phyloP scores from a whole-genome alignment of 2,888 invertebrate species.

The Parnassius smintheus region DNA sequence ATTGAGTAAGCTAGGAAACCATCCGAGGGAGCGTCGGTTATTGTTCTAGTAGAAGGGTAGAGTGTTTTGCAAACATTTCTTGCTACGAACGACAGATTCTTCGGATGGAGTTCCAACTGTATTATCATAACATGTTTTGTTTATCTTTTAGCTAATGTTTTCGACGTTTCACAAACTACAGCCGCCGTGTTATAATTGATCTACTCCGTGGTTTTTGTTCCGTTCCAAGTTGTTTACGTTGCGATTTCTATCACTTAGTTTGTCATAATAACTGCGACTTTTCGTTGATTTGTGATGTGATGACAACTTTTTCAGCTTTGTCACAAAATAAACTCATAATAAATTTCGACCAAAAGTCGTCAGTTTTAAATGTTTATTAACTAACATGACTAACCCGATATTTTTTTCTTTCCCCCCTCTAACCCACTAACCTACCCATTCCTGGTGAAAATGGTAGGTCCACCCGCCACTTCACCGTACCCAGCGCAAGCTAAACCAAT shows the following conservation, averaged over 20 bases:
- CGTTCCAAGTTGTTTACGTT: conserved; percentile 37
- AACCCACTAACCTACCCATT: conserved; percentile 74
- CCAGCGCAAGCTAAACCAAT: conserved; percentile 80
- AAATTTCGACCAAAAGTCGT: conserved; percentile 35
- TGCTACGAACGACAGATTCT: conserved; percentile 64
- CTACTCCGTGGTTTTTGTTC: conserved; percentile 40
- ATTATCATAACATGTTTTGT: conserved; percentile 79
- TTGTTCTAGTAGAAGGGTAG: conserved; percentile 66
- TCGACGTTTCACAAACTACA: conserved; percentile 58
- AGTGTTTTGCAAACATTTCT: conserved; percentile 77
- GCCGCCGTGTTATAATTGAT: conserved; percentile 49
- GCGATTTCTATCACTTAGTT: conserved; percentile 30
- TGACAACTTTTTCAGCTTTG: no score
- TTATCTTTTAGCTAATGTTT: conserved; percentile 71
- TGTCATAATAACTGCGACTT: conserved; percentile 20
- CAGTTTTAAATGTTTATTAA: conserved; percentile 30
- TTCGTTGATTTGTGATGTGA: neutral
- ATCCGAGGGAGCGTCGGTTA: conserved; percentile 61
- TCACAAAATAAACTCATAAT: no score
- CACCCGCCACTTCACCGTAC: conserved; percentile 83
- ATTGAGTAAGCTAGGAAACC: conserved; percentile 54
- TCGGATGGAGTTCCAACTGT: conserved; percentile 72
- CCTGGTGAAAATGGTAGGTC: conserved; percentile 79
- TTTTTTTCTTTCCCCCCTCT: conserved; percentile 52
- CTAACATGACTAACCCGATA: conserved; percentile 68